Conservation (phyloP, 2,113 vertebrate genomes). For the Dolichallabes microphthalmus region DNA sequence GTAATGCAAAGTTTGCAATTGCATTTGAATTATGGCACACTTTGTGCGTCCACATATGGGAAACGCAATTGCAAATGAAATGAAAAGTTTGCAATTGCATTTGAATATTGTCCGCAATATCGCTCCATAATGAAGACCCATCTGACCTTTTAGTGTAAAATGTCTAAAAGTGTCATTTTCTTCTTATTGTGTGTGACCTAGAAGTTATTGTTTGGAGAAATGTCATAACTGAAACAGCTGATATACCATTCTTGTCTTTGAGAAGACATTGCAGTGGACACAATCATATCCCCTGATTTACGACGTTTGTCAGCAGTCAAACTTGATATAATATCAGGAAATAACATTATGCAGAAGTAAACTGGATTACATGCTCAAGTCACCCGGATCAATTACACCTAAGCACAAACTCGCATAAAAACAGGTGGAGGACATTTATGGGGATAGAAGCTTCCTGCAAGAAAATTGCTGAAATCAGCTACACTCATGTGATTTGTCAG, state of each 20-base stretch:
- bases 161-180: background rate
- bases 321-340: conserved; percentile 30
- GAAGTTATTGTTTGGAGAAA: background rate
- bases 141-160: background rate
- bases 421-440: conserved; percentile 16
- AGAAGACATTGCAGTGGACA: background rate
- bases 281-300: conserved; percentile 11
- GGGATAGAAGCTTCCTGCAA: conserved; percentile 3
- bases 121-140: no score
- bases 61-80: no score
- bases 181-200: background rate
- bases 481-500: conserved; percentile 25
- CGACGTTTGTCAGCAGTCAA: conserved; percentile 13
- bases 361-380: background rate
- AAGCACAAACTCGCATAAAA: conserved; percentile 14
- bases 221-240: background rate
- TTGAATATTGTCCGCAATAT: no score
- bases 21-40: no score
- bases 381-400: conserved; percentile 22
- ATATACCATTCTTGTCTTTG: background rate
- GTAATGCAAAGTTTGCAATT: no score
- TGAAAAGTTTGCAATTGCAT: no score
- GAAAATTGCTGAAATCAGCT: conserved; percentile 34
- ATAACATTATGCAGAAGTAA: conserved; percentile 28
- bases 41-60: no score